Evolutionary conservation across 2,888 invertebrate species (phyloP), one percentile per base, ranked within the genome.

Genomic region (Pilophorus perplexus): DNA sequence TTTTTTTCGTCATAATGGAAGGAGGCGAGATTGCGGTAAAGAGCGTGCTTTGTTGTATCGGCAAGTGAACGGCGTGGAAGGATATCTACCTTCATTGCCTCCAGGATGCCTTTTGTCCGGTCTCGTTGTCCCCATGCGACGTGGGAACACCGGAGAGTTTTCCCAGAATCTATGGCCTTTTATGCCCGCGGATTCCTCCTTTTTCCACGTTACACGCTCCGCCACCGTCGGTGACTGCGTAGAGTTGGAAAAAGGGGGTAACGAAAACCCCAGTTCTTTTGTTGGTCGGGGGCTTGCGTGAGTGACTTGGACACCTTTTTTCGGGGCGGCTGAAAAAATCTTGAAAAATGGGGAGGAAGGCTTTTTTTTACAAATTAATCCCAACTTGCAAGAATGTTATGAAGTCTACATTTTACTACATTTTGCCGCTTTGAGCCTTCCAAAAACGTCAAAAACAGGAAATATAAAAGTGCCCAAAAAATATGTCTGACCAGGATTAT

Each of bases 201-300:
- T 38, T 38, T 55, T 55, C 55, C 37, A 55, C 59, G 42, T 59
- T 59, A 59, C 59, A 59, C 59, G 59, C 59, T 59, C 59, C 23
- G 37, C 10, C 14, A 46, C 25, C 23, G 46, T 46, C 25, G 3
- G 46, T 22, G 25, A 46, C 46, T 46, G n/a, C 46, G n/a, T n/a
- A n/a, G n/a, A n/a, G n/a, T n/a, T n/a, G n/a, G n/a, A n/a, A n/a
- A n/a, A n/a, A n/a, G n/a, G n/a, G n/a, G n/a, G n/a, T 46, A 46
- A 23, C 46, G 46, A 46, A 46, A 46, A 46, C 46, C 20, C 23
- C n/a, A 14, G 46, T 46, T 20, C 46, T 46, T 46, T 46, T 46
- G 46, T 46, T 23, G 46, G n/a, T n/a, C n/a, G 2, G 22, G 46
- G 23, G 4, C 46, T 46, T 22, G 25, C 46, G 46, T 46, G 46